A percentile compares a stretch with the other conserved stretches of the same genome.
Conservation (phyloP, 1,140 invertebrate genomes). For the Brevipalpus yothersi region DNA sequence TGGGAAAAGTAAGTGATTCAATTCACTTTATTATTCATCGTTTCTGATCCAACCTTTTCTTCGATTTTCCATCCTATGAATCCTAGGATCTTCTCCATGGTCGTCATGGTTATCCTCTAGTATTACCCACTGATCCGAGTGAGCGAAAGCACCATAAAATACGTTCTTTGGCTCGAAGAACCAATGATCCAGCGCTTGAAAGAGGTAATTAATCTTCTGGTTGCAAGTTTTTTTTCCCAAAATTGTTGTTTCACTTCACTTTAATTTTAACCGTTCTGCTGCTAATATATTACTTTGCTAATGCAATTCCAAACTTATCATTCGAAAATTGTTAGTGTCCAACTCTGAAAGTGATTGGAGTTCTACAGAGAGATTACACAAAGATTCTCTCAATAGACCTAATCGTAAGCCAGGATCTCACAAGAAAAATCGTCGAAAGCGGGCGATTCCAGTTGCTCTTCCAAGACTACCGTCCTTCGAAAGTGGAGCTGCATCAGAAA, state of each 20-base stretch:
- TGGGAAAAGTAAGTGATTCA: conserved; percentile 21
- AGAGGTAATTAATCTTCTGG: neutral
- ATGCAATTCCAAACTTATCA: neutral
- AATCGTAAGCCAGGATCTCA: conserved; percentile 42
- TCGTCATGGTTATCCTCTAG: neutral
- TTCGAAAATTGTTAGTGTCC: conserved; percentile 8
- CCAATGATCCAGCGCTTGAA: conserved; percentile 1
- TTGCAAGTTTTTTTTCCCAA: neutral
- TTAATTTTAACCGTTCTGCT: neutral
- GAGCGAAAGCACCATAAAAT: neutral
- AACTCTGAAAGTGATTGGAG: conserved; percentile 69
- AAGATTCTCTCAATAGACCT: conserved; percentile 24
- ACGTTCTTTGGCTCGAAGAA: neutral
- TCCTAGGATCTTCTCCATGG: neutral
- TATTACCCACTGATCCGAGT: neutral
- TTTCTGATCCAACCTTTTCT: conserved; percentile 1
- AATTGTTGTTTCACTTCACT: neutral
- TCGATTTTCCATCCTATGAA: neutral
- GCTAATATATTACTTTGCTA: neutral
- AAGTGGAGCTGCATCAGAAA: conserved; percentile 7
- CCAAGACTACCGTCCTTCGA: conserved; percentile 42
- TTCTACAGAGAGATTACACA: conserved; percentile 38
- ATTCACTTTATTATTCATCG: too few relatives aligned
- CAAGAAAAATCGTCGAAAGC: conserved; percentile 29
- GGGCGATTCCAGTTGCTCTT: conserved; percentile 54